A percentile compares a stretch with the other conserved stretches of the same genome.
phyloP scores from a whole-genome alignment of 2,113 vertebrate species.

The Motacilla alba region DNA sequence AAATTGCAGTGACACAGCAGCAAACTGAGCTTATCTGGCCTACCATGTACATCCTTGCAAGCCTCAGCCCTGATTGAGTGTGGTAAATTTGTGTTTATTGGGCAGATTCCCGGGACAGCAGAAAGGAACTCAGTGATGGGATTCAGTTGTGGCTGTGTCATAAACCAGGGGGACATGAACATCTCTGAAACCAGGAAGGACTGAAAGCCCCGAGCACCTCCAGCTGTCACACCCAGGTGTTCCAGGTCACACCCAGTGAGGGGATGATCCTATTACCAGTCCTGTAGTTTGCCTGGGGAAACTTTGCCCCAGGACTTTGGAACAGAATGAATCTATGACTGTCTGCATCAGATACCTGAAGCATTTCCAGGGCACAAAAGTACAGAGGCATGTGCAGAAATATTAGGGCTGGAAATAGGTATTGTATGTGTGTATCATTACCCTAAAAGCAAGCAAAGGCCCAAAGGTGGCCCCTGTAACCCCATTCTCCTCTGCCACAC shows the following conservation, averaged over 20 bases:
- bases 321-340: not conserved
- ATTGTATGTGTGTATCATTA: not conserved
- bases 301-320: not conserved
- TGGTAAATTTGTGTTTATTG: not conserved
- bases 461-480: too few relatives aligned
- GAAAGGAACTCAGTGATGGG: not conserved
- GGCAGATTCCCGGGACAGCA: not conserved
- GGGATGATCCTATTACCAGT: too few relatives aligned
- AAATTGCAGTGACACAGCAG: not conserved
- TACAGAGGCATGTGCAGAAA: not conserved
- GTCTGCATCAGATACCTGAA: not conserved
- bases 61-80: not conserved
- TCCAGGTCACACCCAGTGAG: not conserved
- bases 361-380: not conserved
- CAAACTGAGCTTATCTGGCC: not conserved
- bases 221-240: not conserved
- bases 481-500: not conserved
- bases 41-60: not conserved
- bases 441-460: not conserved
- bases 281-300: not conserved
- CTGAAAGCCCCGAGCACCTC: not conserved
- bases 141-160: not conserved
- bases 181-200: not conserved
- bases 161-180: fast-evolving
- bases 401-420: not conserved